These are phyloP conservation scores for Thymelicus sylvestris DNA, from an alignment of 2,888 invertebrate species.

Conservation along the genomic window DNA sequence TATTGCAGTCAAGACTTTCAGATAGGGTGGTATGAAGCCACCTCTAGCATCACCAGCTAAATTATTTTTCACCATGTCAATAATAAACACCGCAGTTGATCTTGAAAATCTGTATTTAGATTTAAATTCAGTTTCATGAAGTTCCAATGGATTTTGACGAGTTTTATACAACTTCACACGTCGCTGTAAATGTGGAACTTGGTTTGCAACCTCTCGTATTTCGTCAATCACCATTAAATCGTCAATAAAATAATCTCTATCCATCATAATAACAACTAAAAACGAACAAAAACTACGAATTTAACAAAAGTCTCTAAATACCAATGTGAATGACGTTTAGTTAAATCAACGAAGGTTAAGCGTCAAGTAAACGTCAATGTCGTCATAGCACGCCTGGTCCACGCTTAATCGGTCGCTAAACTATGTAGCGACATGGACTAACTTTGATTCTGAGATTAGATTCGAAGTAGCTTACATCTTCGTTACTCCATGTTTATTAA, in stretches of 20 bases:
- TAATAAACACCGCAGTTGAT: constrained; percentile 32
- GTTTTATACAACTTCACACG: constrained; percentile 28
- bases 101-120: constrained; percentile 34
- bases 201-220: not conserved
- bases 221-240: not conserved
- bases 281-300: no score
- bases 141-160: constrained; percentile 14
- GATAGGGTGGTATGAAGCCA: constrained; percentile 39
- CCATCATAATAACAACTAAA: not conserved
- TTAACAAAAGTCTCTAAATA: no score
- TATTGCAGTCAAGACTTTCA: constrained; percentile 40
- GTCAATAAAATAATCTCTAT: constrained; percentile 1
- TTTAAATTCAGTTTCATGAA: constrained; percentile 35
- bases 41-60: constrained; percentile 39
- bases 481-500: no score
- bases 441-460: no score
- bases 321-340: no score
- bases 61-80: constrained; percentile 37
- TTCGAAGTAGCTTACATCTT: no score
- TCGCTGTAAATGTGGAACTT: not conserved
- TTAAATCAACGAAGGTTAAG: no score
- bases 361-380: no score
- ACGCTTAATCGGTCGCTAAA: no score
- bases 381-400: no score
- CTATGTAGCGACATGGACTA: no score